These are phyloP conservation scores for Eulemur rufifrons DNA, from an alignment of 2,113 vertebrate genomes.

Conservation along the genomic window DNA sequence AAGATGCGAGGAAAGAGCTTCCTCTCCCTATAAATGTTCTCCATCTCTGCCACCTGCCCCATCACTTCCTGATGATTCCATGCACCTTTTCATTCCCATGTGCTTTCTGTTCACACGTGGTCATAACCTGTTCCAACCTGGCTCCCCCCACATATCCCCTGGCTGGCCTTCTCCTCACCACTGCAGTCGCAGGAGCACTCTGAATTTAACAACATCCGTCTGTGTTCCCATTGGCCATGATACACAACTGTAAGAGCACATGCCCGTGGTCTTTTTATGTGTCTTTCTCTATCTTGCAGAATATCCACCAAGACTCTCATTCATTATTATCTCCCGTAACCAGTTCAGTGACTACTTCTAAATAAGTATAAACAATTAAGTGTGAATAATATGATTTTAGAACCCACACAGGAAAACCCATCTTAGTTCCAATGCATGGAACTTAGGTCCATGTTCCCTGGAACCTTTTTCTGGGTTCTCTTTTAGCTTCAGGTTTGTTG, in stretches of 20 bases:
- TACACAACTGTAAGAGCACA: neutral
- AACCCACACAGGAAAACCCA: neutral
- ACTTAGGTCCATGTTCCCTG: neutral
- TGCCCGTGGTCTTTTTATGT: neutral
- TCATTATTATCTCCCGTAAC: neutral
- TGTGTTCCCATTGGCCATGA: neutral
- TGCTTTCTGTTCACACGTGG: neutral
- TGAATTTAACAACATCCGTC: neutral
- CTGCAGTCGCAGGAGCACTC: neutral
- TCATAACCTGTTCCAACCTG: neutral
- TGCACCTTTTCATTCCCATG: neutral
- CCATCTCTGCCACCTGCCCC: neutral
- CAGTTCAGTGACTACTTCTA: neutral
- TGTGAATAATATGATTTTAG: neutral
- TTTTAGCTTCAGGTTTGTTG: neutral
- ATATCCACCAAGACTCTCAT: neutral
- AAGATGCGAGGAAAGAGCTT: neutral
- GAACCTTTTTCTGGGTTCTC: neutral
- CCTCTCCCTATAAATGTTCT: neutral
- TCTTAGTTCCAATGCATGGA: neutral
- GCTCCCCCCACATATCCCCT: neutral
- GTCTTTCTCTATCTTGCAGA: neutral
- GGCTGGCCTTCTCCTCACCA: neutral
- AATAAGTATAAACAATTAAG: neutral
- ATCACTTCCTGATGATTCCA: neutral